These are phyloP conservation scores for Propithecus coquereli DNA, from an alignment of 2,113 vertebrate genomes.

Conservation along the genomic window DNA sequence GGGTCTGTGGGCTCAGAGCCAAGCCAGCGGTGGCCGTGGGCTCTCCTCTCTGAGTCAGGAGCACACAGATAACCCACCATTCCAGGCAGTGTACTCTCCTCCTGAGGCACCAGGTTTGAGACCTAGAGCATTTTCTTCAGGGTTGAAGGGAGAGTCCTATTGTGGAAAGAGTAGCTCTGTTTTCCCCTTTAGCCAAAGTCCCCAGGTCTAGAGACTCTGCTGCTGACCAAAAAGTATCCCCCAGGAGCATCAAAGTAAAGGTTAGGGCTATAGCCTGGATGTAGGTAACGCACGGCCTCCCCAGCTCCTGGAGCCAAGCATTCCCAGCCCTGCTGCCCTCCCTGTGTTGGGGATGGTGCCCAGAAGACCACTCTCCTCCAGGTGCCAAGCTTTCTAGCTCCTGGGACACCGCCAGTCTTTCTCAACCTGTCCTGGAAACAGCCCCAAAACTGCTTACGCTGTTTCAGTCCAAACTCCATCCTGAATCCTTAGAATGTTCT, in stretches of 20 bases:
- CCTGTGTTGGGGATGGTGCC: neutral
- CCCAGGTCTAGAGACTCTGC: neutral
- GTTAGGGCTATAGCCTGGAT: neutral
- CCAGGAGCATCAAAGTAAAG: neutral
- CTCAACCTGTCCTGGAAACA: neutral
- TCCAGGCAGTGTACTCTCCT: too few relatives aligned
- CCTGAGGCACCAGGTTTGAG: rapidly evolving
- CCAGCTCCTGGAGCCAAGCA: rapidly evolving
- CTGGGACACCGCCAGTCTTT: neutral
- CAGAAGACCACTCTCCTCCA: neutral
- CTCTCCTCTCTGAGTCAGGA: neutral
- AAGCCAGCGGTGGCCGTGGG: neutral
- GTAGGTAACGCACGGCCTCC: neutral
- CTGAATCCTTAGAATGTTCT: neutral
- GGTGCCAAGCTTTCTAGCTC: neutral
- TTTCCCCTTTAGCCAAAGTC: neutral
- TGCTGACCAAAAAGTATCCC: neutral
- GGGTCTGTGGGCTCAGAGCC: rapidly evolving
- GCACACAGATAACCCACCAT: too few relatives aligned
- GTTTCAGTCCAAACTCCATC: neutral
- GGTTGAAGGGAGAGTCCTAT: neutral
- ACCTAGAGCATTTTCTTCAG: neutral
- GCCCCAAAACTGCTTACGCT: neutral
- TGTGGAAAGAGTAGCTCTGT: neutral
- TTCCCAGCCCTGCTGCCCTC: too few relatives aligned